Evolutionary conservation across 2,797 vertebrate species (phyloP), one percentile per base, ranked within the genome.

Genomic region (Cirrhinus molitorella): DNA sequence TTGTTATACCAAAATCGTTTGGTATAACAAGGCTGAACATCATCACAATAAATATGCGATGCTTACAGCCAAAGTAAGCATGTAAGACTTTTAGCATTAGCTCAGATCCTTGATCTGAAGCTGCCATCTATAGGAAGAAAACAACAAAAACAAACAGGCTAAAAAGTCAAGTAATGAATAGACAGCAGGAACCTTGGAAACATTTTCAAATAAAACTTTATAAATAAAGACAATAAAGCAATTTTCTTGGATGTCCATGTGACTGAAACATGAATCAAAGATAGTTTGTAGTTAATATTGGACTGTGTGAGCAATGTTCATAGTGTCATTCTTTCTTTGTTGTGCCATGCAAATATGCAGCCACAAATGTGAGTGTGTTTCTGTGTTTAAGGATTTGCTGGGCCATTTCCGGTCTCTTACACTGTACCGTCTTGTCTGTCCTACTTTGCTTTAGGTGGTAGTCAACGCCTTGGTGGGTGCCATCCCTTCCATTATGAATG

Each of bases 401-500:
- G 43, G 28, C 61, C 47, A 68, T 85, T 90, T 90, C 77, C 72
- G 85, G 87, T 70, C 87, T 88, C 92, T 96, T 88, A 95, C 85
- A 88, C 78, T 91, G 75, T 91, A 67, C 51, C 91, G 80, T 93
- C 90, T 90, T 95, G 89, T 95, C 90, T 95, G 84, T 88, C 93
- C 88, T 90, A 89, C 88, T 96, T 91, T 92, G 93, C 92, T 95
- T 92, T 97, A 99, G 98, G 98, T 99, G 95, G 98, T 99, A 96
- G 98, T 99, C 96, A 99, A 99, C 90, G 98, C 98, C 96, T 95
- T 99, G 97, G 98, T 99, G 95, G 98, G 98, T 86, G 98, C 98
- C 95, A 99, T 99, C 95, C 98, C 98, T 95, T 99, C 98, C 96
- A 99, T 99, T 98, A 99, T 99, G 98, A 99, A 99, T 96, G 98